A percentile compares a stretch with the other conserved stretches of the same genome.
phyloP scores from a whole-genome alignment of 2,797 vertebrate genomes.

The Euthynnus affinis region DNA sequence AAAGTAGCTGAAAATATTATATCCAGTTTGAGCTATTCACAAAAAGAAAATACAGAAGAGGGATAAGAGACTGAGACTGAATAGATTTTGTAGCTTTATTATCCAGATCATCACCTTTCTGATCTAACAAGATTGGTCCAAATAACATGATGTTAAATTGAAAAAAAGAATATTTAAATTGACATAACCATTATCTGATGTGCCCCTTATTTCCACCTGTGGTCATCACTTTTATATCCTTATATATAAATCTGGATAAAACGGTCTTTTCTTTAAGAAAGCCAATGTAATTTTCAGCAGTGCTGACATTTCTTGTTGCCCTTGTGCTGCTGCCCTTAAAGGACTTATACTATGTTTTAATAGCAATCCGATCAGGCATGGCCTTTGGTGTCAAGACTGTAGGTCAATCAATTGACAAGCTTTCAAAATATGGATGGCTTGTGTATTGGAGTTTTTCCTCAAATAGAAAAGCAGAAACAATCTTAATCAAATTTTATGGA shows the following conservation, averaged over 20 bases:
- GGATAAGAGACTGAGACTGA: neutral
- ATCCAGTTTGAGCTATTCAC: no score
- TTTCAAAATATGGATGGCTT: constrained; percentile 67
- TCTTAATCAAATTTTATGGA: constrained; percentile 36
- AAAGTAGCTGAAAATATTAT: neutral
- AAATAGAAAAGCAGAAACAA: constrained; percentile 52
- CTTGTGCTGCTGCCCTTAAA: constrained; percentile 57
- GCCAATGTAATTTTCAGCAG: constrained; percentile 34
- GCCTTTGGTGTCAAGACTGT: constrained; percentile 71
- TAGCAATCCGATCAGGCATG: constrained; percentile 63
- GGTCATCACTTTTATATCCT: constrained; percentile 11
- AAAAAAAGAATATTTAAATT: neutral
- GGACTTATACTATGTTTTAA: constrained; percentile 71
- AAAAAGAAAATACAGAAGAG: neutral
- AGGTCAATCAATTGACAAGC: constrained; percentile 73
- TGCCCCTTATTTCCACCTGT: neutral
- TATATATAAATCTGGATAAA: constrained; percentile 46
- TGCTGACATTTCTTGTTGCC: constrained; percentile 47
- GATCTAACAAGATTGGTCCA: neutral
- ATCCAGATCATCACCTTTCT: neutral
- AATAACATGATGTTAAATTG: neutral
- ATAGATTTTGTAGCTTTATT: neutral
- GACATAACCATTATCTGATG: neutral
- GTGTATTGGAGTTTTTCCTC: constrained; percentile 49
- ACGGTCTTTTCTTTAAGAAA: constrained; percentile 19